A percentile compares a stretch with the other conserved stretches of the same genome.
Conservation (phyloP, 2,888 invertebrate genomes). For the Phalera bucephala region DNA sequence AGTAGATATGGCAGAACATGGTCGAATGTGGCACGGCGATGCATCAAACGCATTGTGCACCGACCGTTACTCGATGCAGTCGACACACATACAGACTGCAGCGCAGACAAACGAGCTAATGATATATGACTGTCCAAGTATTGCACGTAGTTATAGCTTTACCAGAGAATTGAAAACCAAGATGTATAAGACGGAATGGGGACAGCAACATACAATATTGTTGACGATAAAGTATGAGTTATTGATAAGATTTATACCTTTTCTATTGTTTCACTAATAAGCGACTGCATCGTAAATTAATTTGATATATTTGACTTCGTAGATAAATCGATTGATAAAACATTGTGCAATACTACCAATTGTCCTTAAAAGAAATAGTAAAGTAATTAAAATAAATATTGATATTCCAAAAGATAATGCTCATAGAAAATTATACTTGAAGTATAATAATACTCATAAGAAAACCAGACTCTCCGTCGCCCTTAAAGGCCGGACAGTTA, state of each 20-base stretch:
- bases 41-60: conserved; percentile 67
- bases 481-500: conserved; percentile 41
- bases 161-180: conserved; percentile 44
- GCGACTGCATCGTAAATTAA: not conserved
- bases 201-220: conserved; percentile 27
- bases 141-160: conserved; percentile 38
- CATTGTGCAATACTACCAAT: not conserved
- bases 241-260: conserved; percentile 14
- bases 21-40: conserved; percentile 63
- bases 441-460: not conserved
- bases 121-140: conserved; percentile 52
- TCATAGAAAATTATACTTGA: not conserved
- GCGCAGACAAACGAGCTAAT: conserved; percentile 63
- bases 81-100: conserved; percentile 59
- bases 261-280: conserved; percentile 5
- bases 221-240: conserved; percentile 22
- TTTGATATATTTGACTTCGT: too few species aligned
- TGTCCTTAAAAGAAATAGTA: too few species aligned
- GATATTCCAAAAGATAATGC: too few species aligned
- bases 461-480: conserved; percentile 2
- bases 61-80: conserved; percentile 63
- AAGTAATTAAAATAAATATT: too few species aligned
- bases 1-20: conserved; percentile 30
- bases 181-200: conserved; percentile 40
- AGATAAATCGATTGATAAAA: too few species aligned